Evolutionary conservation across 1,140 invertebrate species (phyloP), one percentile per base, ranked within the genome.

Genomic region (Meloidogyne floridensis): DNA sequence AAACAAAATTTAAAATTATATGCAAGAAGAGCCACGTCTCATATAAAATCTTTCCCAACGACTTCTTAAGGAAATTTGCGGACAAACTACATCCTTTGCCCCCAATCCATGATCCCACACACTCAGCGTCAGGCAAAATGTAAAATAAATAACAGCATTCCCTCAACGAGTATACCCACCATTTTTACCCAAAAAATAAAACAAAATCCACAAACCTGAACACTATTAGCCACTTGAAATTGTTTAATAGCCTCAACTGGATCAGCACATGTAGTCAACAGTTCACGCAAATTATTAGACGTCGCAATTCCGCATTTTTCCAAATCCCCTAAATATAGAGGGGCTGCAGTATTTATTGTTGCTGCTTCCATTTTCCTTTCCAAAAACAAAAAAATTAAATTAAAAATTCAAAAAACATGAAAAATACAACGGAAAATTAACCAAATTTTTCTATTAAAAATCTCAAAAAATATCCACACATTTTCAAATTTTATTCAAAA

Each of bases 231-330:
- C 43, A 47, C 32, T n/a, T 82, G 81, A 70, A 82, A 82, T 47
- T 82, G 54, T 81, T 81, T 81, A 42, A 82, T 82, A n/a, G 77
- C 75, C 20, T 82, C 81, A n/a, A 80, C 78, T 13, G 72, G 72
- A 18, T 65, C 59, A 65, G 59, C n/a, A 82, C 78, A 82, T 3
- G 81, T 83, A 7, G 80, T 75, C 20, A 82, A 53, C 13, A 81
- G 18, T 71, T 80, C 56, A 9, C 81, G 59, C 20, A 82, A 53
- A 74, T 82, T 75, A 69, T 82, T 82, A 5, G 81, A 83, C 10
- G 81, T 82, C 1, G 81, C 72, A 72, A 82, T 82, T 11, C 81
- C 81, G 42, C 81, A 82, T 42, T 72, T 82, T 75, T 82, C 81
- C 71, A 82, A 75, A 70, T 82, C 81, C 13, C 3, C 43, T 69